Evolutionary conservation across 1,140 invertebrate genomes (phyloP), one percentile per base, ranked within the genome.

Genomic region (Procambarus virginalis): DNA sequence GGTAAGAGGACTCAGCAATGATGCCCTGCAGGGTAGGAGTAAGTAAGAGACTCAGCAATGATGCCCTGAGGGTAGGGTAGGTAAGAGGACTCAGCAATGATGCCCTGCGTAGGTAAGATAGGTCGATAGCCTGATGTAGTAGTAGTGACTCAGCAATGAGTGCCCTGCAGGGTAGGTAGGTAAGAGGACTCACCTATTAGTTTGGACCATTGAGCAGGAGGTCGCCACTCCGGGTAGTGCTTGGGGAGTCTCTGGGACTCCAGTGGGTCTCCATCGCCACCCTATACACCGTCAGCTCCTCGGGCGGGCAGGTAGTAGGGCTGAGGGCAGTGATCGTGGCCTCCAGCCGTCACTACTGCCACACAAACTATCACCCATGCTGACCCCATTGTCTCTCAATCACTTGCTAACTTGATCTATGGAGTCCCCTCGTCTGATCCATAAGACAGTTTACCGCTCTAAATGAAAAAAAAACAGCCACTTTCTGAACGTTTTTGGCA

Each of bases 191-290:
- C 93, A 98, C 97, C 97, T 94, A 98, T 95, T 90, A 98, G 95
- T 94, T 97, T 97, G 93, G 97, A 97, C 96, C 97, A 98, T 94
- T 98, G 97, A 3, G 98, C 97, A 1, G 96, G 96, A 22, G 97
- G 97, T 93, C 97, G 95, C 97, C 97, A 98, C 93, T 97, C 96
- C 1, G 98, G 97, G 94, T 97, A 98, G 94, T 98, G 97, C 93
- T 97, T 97, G 46, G 97, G 97, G 93, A 98, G 92, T 96, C 96
- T 91, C 97, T 96, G 84, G 96, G 95, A n/a, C 97, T 97, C 98
- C 97, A 98, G 93, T 97, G 97, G 64, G 97, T 98, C 93, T 97
- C 96, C 93, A 98, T 94, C 51, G 97, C 96, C 93, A 98, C 96
- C 93, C 96, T 96, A 94, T 98, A 98, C 90, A 97, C 95, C 76